Evolutionary conservation across 2,888 invertebrate genomes (phyloP).

Genomic region (Hypena proboscidalis): DNA sequence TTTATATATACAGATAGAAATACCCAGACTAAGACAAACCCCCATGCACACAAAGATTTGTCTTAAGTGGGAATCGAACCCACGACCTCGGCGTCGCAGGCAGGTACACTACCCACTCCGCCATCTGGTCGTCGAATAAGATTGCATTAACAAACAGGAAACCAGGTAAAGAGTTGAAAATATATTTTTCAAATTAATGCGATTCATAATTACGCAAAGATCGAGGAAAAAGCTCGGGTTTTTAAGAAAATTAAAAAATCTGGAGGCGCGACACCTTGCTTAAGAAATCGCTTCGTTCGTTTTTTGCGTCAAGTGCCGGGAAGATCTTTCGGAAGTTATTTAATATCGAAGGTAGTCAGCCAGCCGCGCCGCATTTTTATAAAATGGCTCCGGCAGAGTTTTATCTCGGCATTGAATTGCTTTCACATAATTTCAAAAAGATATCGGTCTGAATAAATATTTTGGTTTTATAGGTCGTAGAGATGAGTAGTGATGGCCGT

Average conservation of each 20-base stretch:
- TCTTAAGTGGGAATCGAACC: no score
- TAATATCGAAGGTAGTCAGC: slow-evolving; percentile 33
- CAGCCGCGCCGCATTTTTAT: slow-evolving; percentile 10
- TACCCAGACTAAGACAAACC: no score
- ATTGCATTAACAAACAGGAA: no score
- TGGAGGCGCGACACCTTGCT: slow-evolving; percentile 9
- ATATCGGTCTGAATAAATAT: no score
- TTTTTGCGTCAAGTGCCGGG: slow-evolving; percentile 10
- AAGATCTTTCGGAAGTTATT: slow-evolving; percentile 34
- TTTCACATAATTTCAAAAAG: slow-evolving; percentile 2
- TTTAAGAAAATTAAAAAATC: slow-evolving; percentile 13
- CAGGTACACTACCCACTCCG: no score
- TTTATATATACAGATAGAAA: no score
- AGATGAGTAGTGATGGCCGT: no score
- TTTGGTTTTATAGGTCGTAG: no score
- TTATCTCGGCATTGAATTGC: slow-evolving; percentile 4
- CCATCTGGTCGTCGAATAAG: no score
- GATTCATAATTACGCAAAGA: neutral
- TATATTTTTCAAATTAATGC: neutral
- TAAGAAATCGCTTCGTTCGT: slow-evolving; percentile 8
- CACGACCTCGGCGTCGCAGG: no score
- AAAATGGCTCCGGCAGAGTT: slow-evolving; percentile 7
- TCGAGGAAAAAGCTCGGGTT: slow-evolving; percentile 1
- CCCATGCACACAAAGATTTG: no score
- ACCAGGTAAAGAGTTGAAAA: neutral